Evolutionary conservation across 2,888 invertebrate genomes (phyloP), one percentile per base, ranked within the genome.

Genomic region (Aphelenchoides bicaudatus): DNA sequence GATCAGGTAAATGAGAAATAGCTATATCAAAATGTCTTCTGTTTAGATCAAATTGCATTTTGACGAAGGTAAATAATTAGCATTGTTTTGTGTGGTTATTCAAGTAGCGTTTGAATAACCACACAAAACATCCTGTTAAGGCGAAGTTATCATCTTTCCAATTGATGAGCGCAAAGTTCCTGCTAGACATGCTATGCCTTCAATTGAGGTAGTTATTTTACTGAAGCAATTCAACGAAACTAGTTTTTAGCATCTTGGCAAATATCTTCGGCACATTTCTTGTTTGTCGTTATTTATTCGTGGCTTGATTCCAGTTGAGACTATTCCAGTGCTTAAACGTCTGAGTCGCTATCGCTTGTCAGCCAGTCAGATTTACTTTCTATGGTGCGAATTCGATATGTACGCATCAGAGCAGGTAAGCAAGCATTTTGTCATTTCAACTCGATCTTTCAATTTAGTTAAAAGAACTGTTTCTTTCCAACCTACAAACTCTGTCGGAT

Each of bases 301-400:
- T 8, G 73, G 73, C 1, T 55, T 73, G 31, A 72, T 73, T 39
- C 73, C 72, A 1, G 62, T 67, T 1, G 73, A 73, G 58, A 68
- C 72, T 1, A 60, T 48, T 2, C 70, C 68, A 0, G 72, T 73
- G n/a, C 30, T 73, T 5, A 30, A 60, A 27, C 31, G 67, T 21
- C 53, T 73, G 0, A 39, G 61, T 3, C 43, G 56, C 2, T 43
- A 70, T n/a, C 49, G 58, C 5, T 53, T 73, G 3, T 58, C 56
- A 38, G 66, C 68, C 5, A 62, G 64, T n/a, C 73, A 73, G 56
- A 67, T 73, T 47, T 72, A 70, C 50, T 67, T 73, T 30, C 68
- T 73, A 19, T 73, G 73, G 73, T 68, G 73, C 56, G 67, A 69
- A 23, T 71, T 73, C 49, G 60, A 60, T 37, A 29, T 10, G 19